Evolutionary conservation across 1,140 invertebrate genomes (phyloP).

Genomic region (Apis mellifera): DNA sequence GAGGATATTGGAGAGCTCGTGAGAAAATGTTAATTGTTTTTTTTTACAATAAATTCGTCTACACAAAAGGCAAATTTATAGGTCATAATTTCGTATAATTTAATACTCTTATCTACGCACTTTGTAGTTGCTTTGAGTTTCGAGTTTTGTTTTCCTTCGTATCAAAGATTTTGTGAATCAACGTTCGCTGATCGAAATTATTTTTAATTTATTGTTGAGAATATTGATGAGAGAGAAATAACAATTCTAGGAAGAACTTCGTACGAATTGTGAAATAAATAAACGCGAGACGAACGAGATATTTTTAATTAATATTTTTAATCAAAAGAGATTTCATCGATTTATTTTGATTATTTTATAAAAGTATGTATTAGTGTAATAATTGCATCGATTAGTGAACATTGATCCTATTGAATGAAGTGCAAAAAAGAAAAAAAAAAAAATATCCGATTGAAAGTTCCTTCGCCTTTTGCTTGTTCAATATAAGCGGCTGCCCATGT

Average conservation of each 20-base stretch:
- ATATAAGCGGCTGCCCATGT: conserved; percentile 39
- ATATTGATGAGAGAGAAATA: background rate
- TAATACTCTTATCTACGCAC: background rate
- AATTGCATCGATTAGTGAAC: conserved; percentile 1
- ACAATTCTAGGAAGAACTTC: background rate
- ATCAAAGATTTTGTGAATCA: background rate
- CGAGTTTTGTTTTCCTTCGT: conserved; percentile 6
- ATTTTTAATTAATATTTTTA: too few relatives aligned
- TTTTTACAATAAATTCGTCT: background rate
- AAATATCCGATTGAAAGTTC: conserved; percentile 38
- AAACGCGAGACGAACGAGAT: too few relatives aligned
- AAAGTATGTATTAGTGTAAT: background rate
- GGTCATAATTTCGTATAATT: background rate
- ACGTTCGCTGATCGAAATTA: conserved; percentile 8
- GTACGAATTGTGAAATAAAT: background rate
- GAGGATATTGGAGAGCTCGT: background rate
- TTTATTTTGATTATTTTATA: background rate
- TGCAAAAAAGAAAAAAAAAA: background rate
- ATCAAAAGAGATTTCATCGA: background rate
- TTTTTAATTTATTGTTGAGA: too few relatives aligned
- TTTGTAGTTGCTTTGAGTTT: conserved; percentile 29
- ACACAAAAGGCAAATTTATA: background rate
- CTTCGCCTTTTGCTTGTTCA: conserved; percentile 42
- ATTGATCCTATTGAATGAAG: conserved; percentile 3
- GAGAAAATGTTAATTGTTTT: background rate